A percentile compares a stretch with the other conserved stretches of the same genome.
phyloP scores from a whole-genome alignment of 2,113 vertebrate genomes.

The Sylvietta virens region DNA sequence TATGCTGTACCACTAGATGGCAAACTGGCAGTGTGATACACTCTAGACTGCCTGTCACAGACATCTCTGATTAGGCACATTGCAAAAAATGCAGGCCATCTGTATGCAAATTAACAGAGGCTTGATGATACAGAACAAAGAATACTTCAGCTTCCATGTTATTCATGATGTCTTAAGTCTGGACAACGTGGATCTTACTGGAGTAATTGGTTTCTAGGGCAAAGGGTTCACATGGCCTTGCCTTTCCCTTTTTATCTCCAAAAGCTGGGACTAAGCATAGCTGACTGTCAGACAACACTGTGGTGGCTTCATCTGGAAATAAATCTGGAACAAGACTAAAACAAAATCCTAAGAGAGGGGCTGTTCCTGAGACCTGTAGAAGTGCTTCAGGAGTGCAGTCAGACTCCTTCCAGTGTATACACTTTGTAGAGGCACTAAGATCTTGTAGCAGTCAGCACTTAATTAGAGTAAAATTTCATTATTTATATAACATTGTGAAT shows the following conservation, averaged over 20 bases:
- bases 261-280: neutral
- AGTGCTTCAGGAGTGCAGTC: neutral
- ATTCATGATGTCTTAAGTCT: neutral
- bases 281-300: neutral
- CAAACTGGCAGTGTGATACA: slow-evolving; percentile 24
- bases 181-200: neutral
- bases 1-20: slow-evolving; percentile 48
- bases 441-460: neutral
- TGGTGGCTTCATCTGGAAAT: neutral
- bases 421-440: neutral
- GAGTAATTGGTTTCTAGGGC: neutral
- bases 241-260: neutral
- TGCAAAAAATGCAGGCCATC: neutral
- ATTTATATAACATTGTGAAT: neutral
- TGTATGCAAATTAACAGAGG: neutral
- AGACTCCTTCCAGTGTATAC: neutral
- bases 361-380: neutral
- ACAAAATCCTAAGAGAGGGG: neutral
- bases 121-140: neutral
- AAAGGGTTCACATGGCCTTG: rapidly evolving
- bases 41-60: neutral
- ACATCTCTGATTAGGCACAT: neutral
- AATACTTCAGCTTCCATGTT: neutral
- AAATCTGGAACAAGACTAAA: neutral
- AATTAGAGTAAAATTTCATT: neutral